Evolutionary conservation across 2,888 invertebrate genomes (phyloP), one percentile per base, ranked within the genome.

Genomic region (Congeria kusceri): DNA sequence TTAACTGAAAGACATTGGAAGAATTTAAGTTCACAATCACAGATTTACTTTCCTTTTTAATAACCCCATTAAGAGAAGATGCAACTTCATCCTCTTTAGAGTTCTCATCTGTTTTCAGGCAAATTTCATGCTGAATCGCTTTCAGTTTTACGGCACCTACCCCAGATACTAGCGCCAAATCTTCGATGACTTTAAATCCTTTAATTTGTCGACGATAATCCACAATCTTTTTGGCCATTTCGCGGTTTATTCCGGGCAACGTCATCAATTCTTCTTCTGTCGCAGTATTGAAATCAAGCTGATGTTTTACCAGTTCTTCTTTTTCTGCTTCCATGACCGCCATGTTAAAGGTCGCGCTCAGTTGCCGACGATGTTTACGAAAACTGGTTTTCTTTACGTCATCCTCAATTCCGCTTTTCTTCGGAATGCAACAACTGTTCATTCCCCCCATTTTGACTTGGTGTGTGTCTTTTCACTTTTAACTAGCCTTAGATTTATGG

Each of bases 1-100:
- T 97, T 64, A 97, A 94, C 91, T 96, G 96, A 94, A 97, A 97
- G 69, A 97, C 96, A 91, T 95, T 96, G n/a, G 96, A 96, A 28
- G 95, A 95, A 93, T 97, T 97, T 28, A 92, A 71, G 71, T 91
- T 90, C n/a, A 91, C 81, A 64, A 84, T 77, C 25, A 62, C 56
- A 5, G 65, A 25, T 32, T 27, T 3, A 32, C 47, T 73, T 9
- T 66, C 72, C 18, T 39, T 46, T 27, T 53, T 28, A 18, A 88
- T 88, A 47, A 88, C 87, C 46, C 88, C 87, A 20, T 74, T 85
- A 23, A 86, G 65, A 4, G 91, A 88, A 66, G 86, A 87, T 53
- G 83, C 83, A 32, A 77, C 73, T 23, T 88, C 86, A 15, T 74
- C 76, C 9, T 81, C 78, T 18, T 66, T 80, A 47, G 77, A 74